Conservation (phyloP, 2,888 invertebrate genomes). For the Parelbella ahira region DNA sequence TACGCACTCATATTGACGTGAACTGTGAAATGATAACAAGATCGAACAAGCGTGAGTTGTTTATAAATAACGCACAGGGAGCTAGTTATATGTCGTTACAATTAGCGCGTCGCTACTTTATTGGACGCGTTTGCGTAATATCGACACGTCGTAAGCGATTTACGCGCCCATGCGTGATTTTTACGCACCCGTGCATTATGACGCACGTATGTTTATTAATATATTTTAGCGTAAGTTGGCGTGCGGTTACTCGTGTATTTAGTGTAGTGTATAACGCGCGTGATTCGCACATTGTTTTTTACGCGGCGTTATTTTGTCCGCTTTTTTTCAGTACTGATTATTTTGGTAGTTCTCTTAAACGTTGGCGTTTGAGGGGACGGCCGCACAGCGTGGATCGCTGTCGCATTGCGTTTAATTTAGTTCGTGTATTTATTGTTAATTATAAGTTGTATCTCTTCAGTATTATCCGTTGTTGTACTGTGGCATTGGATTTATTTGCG, state of each 20-base stretch:
- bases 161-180: slow-evolving; percentile 25
- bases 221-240: slow-evolving; percentile 30
- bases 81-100: neutral
- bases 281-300: slow-evolving; percentile 41
- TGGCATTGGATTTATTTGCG: slow-evolving; percentile 35
- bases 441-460: slow-evolving; percentile 48
- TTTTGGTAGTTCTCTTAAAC: too few species aligned
- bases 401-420: slow-evolving; percentile 36
- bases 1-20: slow-evolving; percentile 24
- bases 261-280: slow-evolving; percentile 49
- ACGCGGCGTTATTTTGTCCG: slow-evolving; percentile 46
- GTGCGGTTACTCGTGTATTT: slow-evolving; percentile 37
- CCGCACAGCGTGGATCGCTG: too few species aligned
- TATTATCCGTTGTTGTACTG: slow-evolving; percentile 43
- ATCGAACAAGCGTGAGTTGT: neutral
- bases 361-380: too few species aligned
- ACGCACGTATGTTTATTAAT: slow-evolving; percentile 19
- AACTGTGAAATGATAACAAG: slow-evolving; percentile 13
- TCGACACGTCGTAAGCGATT: slow-evolving; percentile 5
- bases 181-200: slow-evolving; percentile 23
- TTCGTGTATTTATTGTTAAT: slow-evolving; percentile 46
- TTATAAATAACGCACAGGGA: neutral
- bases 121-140: neutral
- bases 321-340: slow-evolving; percentile 67
- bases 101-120: slow-evolving; percentile 16